Conservation (phyloP, 23 tunicate genomes). For the Diplosoma virens region DNA sequence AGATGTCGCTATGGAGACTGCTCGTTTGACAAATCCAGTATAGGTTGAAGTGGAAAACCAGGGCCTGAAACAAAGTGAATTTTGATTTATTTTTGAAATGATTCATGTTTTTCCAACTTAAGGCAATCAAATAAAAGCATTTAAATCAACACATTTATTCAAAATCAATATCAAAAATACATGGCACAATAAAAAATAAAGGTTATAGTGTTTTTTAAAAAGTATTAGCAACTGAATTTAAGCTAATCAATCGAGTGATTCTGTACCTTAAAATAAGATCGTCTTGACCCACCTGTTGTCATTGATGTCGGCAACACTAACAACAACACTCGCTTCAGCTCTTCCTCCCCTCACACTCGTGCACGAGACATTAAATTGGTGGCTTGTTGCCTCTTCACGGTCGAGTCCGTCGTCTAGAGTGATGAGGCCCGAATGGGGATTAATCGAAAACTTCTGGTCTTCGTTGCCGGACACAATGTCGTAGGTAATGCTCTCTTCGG, state of each 20-base stretch:
- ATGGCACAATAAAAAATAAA: no score
- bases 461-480: conserved; percentile 27
- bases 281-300: conserved; percentile 76
- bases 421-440: conserved; percentile 52
- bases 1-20: neutral
- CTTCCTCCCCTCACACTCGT: conserved; percentile 17
- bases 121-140: no score
- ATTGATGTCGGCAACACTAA: conserved; percentile 35
- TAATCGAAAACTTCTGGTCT: conserved; percentile 34
- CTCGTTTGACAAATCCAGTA: conserved; percentile 29
- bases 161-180: no score
- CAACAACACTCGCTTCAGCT: conserved; percentile 1
- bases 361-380: conserved; percentile 17
- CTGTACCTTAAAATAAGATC: no score
- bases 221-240: no score
- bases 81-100: no score
- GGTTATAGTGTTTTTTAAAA: no score
- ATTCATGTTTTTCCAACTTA: no score
- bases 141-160: no score
- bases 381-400: conserved; percentile 22
- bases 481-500: conserved; percentile 42
- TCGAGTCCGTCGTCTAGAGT: conserved; percentile 30
- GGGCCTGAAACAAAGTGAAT: conserved; percentile 31
- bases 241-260: no score
- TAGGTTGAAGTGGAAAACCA: conserved; percentile 14